Conservation (phyloP, 2,888 invertebrate species). For the Panopea generosa region DNA sequence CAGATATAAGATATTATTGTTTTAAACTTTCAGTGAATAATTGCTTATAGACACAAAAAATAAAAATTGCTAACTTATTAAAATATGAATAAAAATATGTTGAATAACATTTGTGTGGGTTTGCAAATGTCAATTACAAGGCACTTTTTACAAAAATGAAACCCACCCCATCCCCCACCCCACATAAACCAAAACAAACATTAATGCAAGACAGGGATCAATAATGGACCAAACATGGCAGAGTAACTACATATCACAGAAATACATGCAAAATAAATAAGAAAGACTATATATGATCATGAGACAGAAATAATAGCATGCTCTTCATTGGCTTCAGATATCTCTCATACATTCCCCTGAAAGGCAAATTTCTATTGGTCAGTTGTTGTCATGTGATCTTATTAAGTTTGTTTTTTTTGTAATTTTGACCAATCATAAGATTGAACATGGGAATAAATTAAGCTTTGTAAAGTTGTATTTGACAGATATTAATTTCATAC, state of each 20-base stretch:
- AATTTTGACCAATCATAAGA: background rate
- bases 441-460: background rate
- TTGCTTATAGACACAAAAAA: no score
- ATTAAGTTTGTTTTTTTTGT: no score
- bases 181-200: background rate
- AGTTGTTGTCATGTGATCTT: slow-evolving; percentile 50
- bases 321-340: slow-evolving; percentile 45
- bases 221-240: slow-evolving; percentile 79
- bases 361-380: slow-evolving; percentile 38
- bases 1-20: no score
- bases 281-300: slow-evolving; percentile 13
- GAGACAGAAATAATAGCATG: slow-evolving; percentile 43
- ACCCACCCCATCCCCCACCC: no score
- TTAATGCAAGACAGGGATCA: slow-evolving; percentile 67
- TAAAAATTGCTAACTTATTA: no score
- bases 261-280: slow-evolving; percentile 41
- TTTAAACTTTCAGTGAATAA: no score
- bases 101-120: no score
- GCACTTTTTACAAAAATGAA: no score
- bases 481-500: no score
- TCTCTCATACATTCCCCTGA: slow-evolving; percentile 23
- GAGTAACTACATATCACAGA: slow-evolving; percentile 24
- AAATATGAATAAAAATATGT: no score
- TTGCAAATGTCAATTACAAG: no score
- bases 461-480: background rate